These are phyloP conservation scores for Drosophila setifemur DNA, from an alignment of 1,140 invertebrate species.

Conservation along the genomic window DNA sequence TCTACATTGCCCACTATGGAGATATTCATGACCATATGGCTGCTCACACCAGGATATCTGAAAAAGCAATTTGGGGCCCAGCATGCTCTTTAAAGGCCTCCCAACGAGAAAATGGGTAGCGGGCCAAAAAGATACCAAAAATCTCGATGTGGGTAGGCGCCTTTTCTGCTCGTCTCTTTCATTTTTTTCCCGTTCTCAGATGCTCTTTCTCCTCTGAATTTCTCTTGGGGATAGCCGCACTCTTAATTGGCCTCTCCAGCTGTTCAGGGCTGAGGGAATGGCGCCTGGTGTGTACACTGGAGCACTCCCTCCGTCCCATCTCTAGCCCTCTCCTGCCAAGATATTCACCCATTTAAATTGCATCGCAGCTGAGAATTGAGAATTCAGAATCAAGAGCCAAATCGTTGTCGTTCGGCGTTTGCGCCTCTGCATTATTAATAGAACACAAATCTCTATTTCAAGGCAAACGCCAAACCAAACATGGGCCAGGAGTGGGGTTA, in stretches of 20 bases:
- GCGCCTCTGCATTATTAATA: slow-evolving; percentile 72
- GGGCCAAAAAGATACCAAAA: slow-evolving; percentile 32
- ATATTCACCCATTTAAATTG: slow-evolving; percentile 52
- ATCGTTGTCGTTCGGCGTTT: slow-evolving; percentile 33
- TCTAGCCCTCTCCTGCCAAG: not conserved
- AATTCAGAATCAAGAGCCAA: slow-evolving; percentile 26
- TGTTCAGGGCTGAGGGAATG: slow-evolving; percentile 2
- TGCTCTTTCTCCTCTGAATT: not conserved
- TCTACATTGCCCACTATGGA: not conserved
- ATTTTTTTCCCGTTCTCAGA: not conserved
- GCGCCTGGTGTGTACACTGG: slow-evolving; percentile 30
- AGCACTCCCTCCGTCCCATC: slow-evolving; percentile 2
- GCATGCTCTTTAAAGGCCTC: slow-evolving; percentile 7
- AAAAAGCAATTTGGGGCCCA: slow-evolving; percentile 10
- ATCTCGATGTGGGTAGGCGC: slow-evolving; percentile 43
- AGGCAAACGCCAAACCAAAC: slow-evolving; percentile 45
- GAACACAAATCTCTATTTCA: slow-evolving; percentile 73
- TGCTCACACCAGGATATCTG: slow-evolving; percentile 11
- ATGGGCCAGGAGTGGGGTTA: not conserved
- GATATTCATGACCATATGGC: slow-evolving; percentile 9
- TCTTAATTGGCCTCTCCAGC: slow-evolving; percentile 37
- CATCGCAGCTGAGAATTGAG: slow-evolving; percentile 30
- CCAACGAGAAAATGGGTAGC: slow-evolving; percentile 13
- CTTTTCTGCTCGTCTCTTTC: slow-evolving; percentile 2
- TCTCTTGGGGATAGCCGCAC: slow-evolving; percentile 10